A percentile compares a stretch with the other conserved stretches of the same genome.
Evolutionary conservation across 2,113 vertebrate genomes (phyloP).

Genomic region (Gymnocephalus cernua): DNA sequence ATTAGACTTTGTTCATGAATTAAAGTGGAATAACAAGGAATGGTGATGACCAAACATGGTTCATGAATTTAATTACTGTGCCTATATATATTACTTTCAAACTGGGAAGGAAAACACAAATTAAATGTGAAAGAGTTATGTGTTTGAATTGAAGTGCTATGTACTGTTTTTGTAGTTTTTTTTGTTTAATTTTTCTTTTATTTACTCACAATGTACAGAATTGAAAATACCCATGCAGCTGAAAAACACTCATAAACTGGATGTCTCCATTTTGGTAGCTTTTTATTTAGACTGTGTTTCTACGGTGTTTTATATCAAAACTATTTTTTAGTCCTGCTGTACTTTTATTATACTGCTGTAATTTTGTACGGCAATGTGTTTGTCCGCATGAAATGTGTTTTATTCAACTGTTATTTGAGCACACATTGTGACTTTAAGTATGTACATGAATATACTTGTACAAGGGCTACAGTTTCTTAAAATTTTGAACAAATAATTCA

Average conservation of each 20-base stretch:
- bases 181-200: constrained; percentile 54
- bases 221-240: constrained; percentile 62
- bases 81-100: constrained; percentile 81
- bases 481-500: constrained; percentile 71
- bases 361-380: constrained; percentile 84
- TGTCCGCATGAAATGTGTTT: constrained; percentile 85
- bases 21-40: constrained; percentile 35
- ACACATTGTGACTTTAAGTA: constrained; percentile 80
- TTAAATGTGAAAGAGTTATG: constrained; percentile 80
- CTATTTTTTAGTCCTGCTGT: constrained; percentile 86
- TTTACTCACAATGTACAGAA: constrained; percentile 78
- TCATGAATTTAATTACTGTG: constrained; percentile 79
- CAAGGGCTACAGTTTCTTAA: constrained; percentile 85
- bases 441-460: constrained; percentile 82
- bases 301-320: constrained; percentile 85
- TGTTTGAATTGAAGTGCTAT: constrained; percentile 87
- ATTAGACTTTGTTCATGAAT: constrained; percentile 1
- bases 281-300: constrained; percentile 83
- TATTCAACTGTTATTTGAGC: constrained; percentile 74
- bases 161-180: constrained; percentile 83
- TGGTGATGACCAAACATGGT: constrained; percentile 49
- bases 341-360: constrained; percentile 79
- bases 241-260: constrained; percentile 69
- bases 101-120: constrained; percentile 74
- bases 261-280: constrained; percentile 83